phyloP scores from a whole-genome alignment of 1,140 invertebrate genomes.

The Ericerus pela region DNA sequence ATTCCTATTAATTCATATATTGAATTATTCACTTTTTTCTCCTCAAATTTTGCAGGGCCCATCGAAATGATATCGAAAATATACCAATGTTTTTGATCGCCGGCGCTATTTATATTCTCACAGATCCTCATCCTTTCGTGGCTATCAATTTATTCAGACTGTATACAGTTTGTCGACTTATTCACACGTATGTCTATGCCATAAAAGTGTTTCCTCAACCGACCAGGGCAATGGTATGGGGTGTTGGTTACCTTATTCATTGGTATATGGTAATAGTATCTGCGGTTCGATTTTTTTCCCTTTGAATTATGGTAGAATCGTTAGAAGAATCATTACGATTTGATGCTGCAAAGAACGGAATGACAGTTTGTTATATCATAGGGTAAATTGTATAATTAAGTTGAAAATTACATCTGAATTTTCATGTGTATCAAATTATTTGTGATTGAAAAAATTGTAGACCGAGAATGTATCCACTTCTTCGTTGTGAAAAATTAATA shows the following conservation, averaged over 20 bases:
- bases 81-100: conserved; percentile 44
- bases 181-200: conserved; percentile 45
- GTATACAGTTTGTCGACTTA: conserved; percentile 40
- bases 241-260: conserved; percentile 34
- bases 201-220: conserved; percentile 41
- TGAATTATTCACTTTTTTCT: conserved; percentile 7
- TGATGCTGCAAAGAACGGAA: no score
- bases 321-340: no score
- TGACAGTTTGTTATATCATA: no score
- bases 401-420: no score
- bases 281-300: conserved; percentile 27
- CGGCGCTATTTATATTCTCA: conserved; percentile 43
- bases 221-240: conserved; percentile 37
- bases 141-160: conserved; percentile 42
- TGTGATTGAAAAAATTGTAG: no score
- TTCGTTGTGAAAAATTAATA: no score
- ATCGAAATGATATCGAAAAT: conserved; percentile 55
- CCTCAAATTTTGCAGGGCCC: conserved; percentile 42
- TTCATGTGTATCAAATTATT: no score
- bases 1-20: background rate
- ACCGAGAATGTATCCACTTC: no score
- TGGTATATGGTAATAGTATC: conserved; percentile 38
- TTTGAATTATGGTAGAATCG: no score
- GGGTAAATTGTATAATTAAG: no score
- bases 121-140: conserved; percentile 35